phyloP scores from a whole-genome alignment of 2,888 invertebrate genomes.

The Tupiocoris notatus region DNA sequence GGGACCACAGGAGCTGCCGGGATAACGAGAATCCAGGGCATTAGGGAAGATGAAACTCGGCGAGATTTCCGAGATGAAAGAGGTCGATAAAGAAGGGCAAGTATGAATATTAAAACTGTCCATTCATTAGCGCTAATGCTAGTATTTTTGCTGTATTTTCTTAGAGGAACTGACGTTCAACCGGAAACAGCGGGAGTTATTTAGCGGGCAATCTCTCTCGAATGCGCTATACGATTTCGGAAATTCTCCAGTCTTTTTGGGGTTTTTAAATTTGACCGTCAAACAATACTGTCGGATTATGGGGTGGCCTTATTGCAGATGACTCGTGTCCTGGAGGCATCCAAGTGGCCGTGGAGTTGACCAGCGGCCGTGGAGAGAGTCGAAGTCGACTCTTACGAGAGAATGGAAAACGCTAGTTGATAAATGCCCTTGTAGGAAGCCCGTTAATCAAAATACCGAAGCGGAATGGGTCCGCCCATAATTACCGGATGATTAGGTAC shows the following conservation, averaged over 20 bases:
- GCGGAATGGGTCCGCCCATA: conserved; percentile 18
- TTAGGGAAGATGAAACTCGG: not conserved
- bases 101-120: not conserved
- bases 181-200: too few relatives aligned
- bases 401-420: conserved; percentile 28
- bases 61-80: not conserved
- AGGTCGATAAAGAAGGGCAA: not conserved
- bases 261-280: too few relatives aligned
- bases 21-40: conserved; percentile 40
- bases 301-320: too few relatives aligned
- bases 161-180: too few relatives aligned
- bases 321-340: not conserved
- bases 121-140: not conserved
- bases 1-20: conserved; percentile 29
- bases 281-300: too few relatives aligned
- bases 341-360: not conserved
- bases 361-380: not conserved
- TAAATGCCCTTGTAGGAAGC: conserved; percentile 14
- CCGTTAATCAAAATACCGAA: conserved; percentile 29
- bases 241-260: too few relatives aligned
- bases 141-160: too few relatives aligned
- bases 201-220: too few relatives aligned
- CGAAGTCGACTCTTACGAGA: not conserved
- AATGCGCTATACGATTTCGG: too few relatives aligned
- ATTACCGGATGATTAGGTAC: conserved; percentile 31